Evolutionary conservation across 2,888 invertebrate species (phyloP).

Genomic region (Exephanes ischioxanthus): DNA sequence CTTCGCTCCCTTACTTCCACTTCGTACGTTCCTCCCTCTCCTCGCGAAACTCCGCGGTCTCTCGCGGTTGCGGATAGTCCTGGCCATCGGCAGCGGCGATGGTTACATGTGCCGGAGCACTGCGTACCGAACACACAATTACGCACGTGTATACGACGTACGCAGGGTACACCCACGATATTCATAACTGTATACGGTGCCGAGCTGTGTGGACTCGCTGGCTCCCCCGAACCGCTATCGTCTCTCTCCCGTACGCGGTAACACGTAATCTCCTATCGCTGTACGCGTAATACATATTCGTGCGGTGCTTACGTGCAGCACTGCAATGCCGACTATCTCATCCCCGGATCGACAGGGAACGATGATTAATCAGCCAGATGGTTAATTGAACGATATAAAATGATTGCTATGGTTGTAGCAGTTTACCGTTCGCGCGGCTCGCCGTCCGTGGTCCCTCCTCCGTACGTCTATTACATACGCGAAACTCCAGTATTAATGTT

Average conservation of each 20-base stretch:
- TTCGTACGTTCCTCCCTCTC: constrained; percentile 40
- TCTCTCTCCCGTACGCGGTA: constrained; percentile 60
- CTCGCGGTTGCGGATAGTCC: neutral
- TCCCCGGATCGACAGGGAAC: constrained; percentile 52
- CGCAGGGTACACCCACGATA: constrained; percentile 48
- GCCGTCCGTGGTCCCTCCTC: constrained; percentile 12
- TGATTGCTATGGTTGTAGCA: constrained; percentile 59
- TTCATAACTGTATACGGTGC: constrained; percentile 55
- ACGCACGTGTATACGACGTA: neutral
- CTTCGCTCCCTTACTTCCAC: constrained; percentile 57
- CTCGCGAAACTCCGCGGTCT: constrained; percentile 11
- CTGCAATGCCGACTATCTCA: constrained; percentile 42
- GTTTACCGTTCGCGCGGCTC: constrained; percentile 60
- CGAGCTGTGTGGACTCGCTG: neutral
- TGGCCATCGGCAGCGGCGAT: constrained; percentile 27
- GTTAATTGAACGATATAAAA: constrained; percentile 66
- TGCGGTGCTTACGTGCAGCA: neutral
- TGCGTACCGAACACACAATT: constrained; percentile 1
- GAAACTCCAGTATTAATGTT: constrained; percentile 39
- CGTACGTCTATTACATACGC: constrained; percentile 17
- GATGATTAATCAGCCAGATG: constrained; percentile 68
- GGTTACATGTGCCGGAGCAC: neutral
- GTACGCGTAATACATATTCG: constrained; percentile 19
- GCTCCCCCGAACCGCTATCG: constrained; percentile 58
- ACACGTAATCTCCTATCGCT: constrained; percentile 50